Conservation (phyloP, 92 coral and sea anemone species). For the Palythoa heliodiscus region DNA sequence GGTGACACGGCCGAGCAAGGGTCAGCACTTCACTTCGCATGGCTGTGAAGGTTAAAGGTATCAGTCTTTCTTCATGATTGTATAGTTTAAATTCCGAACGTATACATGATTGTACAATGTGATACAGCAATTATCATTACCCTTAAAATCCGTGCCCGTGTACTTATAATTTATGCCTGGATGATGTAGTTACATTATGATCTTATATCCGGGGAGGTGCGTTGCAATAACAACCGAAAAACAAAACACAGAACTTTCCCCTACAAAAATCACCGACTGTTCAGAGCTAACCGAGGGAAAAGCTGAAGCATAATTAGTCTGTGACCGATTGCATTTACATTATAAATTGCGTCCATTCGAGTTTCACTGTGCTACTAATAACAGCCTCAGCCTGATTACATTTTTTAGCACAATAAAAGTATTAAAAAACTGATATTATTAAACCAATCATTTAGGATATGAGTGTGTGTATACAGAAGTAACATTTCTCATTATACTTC, state of each 20-base stretch:
- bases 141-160: background rate
- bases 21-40: background rate
- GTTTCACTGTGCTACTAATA: too few species aligned
- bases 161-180: background rate
- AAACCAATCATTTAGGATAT: too few species aligned
- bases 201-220: slow-evolving; percentile 32
- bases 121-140: too few species aligned
- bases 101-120: background rate
- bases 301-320: background rate
- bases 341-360: background rate
- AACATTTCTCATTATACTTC: too few species aligned
- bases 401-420: too few species aligned
- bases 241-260: background rate
- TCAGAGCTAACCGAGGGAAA: background rate
- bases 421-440: too few species aligned
- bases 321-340: background rate
- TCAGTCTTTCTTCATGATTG: background rate
- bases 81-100: background rate
- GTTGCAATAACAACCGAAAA: background rate
- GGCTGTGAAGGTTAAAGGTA: slow-evolving; percentile 13
- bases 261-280: background rate
- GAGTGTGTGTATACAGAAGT: too few species aligned
- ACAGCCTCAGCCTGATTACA: too few species aligned
- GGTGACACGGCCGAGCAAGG: background rate
- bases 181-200: background rate